Conservation (phyloP, 1,140 invertebrate genomes). For the Dermatophagoides farinae region DNA sequence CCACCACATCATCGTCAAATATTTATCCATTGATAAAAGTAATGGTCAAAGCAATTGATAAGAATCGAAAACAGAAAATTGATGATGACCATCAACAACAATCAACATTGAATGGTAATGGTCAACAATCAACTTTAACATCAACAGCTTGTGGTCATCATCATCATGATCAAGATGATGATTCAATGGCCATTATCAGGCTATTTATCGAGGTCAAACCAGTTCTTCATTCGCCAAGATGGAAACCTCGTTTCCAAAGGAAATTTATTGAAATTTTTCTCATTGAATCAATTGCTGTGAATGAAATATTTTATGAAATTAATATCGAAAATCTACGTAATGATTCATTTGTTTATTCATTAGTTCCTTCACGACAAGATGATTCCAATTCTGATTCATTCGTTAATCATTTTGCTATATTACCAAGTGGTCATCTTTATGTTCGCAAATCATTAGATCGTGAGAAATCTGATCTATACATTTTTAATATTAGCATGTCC, state of each 20-base stretch:
- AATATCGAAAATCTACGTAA: slow-evolving; percentile 21
- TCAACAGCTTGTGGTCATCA: background rate
- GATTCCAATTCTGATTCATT: too few species aligned
- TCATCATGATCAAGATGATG: background rate
- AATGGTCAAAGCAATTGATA: background rate
- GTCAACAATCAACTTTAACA: background rate
- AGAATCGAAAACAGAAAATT: background rate
- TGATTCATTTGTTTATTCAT: too few species aligned
- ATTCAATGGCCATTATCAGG: too few species aligned
- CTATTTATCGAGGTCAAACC: too few species aligned
- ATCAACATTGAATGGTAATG: too few species aligned
- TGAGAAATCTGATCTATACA: slow-evolving; percentile 72
- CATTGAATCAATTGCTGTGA: slow-evolving; percentile 66
- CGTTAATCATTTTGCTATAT: slow-evolving; percentile 59
- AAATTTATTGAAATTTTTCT: slow-evolving; percentile 75
- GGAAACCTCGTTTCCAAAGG: too few species aligned
- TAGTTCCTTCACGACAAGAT: background rate
- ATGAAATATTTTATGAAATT: slow-evolving; percentile 65
- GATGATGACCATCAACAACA: background rate
- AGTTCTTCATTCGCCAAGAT: too few species aligned
- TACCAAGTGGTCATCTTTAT: slow-evolving; percentile 69
- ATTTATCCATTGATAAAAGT: background rate
- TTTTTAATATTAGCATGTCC: slow-evolving; percentile 53
- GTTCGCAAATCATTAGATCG: slow-evolving; percentile 60
- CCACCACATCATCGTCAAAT: background rate